Evolutionary conservation across 2,113 vertebrate genomes (phyloP), one percentile per base, ranked within the genome.

Genomic region (Grantiella picta): DNA sequence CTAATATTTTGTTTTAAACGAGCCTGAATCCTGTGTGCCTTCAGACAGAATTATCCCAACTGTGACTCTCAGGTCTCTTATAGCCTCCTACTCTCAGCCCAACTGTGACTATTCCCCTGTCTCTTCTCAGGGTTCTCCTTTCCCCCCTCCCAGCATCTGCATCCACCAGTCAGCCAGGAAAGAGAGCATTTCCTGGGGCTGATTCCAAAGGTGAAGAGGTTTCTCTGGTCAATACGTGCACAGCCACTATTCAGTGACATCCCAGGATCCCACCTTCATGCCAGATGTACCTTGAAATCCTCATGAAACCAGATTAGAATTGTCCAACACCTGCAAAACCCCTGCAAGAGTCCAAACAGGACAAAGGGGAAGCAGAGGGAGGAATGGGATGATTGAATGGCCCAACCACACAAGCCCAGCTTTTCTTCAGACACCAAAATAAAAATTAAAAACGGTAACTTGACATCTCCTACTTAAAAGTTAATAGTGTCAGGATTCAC

Each of bases 71-170:
- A 1, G 0, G 2, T 27, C 57, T 53, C 52, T 16, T 11, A 40
- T 0, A 1, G 23, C 15, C 56, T 70, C 27, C 44, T 15, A 9
- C 3, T 80, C 68, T 27, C 92, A 33, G 6, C 56, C 31, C 66
- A 38, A 0, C 27, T 2, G 1, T 5, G 49, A 61, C 13, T 12
- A 24, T 15, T 47, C 56, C 61, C n/a, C 35, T 1, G 0, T 13
- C 59, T 73, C 56, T 21, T 29, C 12, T 42, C 87, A 57, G 36
- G 29, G 31, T 10, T 24, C 42, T 38, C 65, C 25, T 24, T 44
- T 31, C 17, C 35, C 17, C 22, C 42, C 38, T 38, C 9, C 25
- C 25, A 57, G 14, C n/a, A 80, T 3, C 76, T 2, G 9, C n/a
- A 44, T 2, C 53, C 44, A 49, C 45, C 91, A 60, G 76, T 7